Evolutionary conservation across 2,888 invertebrate species (phyloP).

Genomic region (Caenorhabditis sp.): DNA sequence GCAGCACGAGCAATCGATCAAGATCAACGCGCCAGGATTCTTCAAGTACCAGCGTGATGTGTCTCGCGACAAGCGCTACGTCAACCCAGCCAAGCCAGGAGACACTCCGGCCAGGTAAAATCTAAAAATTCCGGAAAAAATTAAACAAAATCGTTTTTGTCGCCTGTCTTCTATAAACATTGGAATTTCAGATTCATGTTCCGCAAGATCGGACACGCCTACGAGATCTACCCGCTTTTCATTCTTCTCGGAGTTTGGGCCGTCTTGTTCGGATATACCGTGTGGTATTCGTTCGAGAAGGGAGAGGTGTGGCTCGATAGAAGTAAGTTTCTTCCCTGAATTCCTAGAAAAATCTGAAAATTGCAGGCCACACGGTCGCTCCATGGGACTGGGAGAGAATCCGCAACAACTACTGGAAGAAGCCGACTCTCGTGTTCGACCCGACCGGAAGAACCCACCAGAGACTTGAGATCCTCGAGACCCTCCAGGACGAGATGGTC

Average conservation of each 20-base stretch:
- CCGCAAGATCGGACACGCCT: conserved; percentile 73
- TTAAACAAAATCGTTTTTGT: neutral
- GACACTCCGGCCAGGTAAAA: conserved; percentile 71
- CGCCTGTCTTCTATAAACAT: no score
- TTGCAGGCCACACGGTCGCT: conserved; percentile 68
- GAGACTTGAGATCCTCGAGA: conserved; percentile 74
- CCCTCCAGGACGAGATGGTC: conserved; percentile 73
- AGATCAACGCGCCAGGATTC: conserved; percentile 64
- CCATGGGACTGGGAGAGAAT: conserved; percentile 78
- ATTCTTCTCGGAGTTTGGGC: conserved; percentile 69
- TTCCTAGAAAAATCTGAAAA: neutral
- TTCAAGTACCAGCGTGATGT: conserved; percentile 75
- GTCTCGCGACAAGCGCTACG: conserved; percentile 72
- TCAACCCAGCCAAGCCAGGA: conserved; percentile 73
- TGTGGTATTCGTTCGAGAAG: conserved; percentile 73
- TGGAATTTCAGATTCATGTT: conserved; percentile 69
- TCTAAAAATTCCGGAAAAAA: neutral
- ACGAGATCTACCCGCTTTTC: conserved; percentile 75
- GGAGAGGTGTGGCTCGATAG: conserved; percentile 76
- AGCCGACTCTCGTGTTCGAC: conserved; percentile 73
- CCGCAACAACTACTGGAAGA: conserved; percentile 75
- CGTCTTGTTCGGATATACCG: conserved; percentile 68
- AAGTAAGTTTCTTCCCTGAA: conserved; percentile 60
- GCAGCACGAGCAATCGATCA: conserved; percentile 56
- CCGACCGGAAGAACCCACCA: conserved; percentile 70